Evolutionary conservation across 92 coral and sea anemone genomes (phyloP), one percentile per base, ranked within the genome.

Genomic region (Porites rus): DNA sequence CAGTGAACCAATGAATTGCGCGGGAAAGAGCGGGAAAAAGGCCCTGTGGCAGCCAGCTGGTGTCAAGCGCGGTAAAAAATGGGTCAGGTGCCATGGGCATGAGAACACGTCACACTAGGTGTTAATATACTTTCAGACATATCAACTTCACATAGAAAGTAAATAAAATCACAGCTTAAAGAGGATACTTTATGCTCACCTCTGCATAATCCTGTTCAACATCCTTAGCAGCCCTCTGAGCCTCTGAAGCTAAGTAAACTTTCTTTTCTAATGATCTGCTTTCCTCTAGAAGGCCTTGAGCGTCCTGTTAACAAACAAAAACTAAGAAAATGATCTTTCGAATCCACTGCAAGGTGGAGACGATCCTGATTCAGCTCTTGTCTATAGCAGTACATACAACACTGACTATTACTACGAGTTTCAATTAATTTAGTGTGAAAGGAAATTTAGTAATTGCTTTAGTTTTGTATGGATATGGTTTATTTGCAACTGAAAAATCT

Each of bases 131-230:
- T 1, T 10, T 10, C 61, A 0, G 14, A 56, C 61, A 56, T 11
- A 56, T 1, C 61, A 56, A 56, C 14, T 56, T 56, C 4, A 56
- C 12, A 10, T 56, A 10, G 16, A 14, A 56, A 12, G 13, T 10
- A 56, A 56, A 56, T 10, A 10, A 56, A 10, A 56, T 10, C 13
- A 56, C 11, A 5, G 61, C 7, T 10, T 10, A 17, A 56, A 12
- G 61, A 8, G 61, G 11, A 56, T 56, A 10, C 61, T 56, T 13
- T 51, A 12, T n/a, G 59, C 52, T 46, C 46, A 95, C 98, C 94
- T 97, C 98, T 50, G 91, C 97, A 62, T 97, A 97, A 53, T 97
- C 99, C 43, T 95, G 94, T 75, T 97, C 99, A 67, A 89, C 91
- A 69, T 78, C 91, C 58, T 91, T 83, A 0, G 99, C 98, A 0